A percentile compares a stretch with the other conserved stretches of the same genome.
Evolutionary conservation across 2,113 vertebrate species (phyloP).

Genomic region (Gymnobelideus leadbeateri): DNA sequence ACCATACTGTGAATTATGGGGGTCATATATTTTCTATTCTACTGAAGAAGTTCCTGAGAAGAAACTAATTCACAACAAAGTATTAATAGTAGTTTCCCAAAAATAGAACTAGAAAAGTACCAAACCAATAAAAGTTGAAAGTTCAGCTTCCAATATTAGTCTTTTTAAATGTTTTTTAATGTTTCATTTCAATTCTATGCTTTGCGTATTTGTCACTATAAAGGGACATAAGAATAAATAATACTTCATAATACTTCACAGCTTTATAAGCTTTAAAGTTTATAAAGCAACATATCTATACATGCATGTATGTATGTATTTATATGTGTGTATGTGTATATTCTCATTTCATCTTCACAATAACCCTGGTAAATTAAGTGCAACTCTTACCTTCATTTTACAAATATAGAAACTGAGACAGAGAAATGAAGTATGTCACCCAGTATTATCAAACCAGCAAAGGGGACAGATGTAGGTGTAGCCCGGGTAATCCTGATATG

Average conservation of each 20-base stretch:
- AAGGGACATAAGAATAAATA: slow-evolving; percentile 33
- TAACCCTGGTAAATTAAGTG: not conserved
- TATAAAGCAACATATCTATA: not conserved
- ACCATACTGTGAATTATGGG: not conserved
- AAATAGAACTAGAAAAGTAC: not conserved
- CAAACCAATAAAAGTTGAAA: not conserved
- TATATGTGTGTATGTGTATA: too few relatives aligned
- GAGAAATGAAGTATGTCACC: not conserved
- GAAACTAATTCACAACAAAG: not conserved
- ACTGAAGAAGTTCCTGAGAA: not conserved
- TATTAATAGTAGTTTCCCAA: not conserved
- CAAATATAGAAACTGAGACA: not conserved
- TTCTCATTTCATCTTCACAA: not conserved
- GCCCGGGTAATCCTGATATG: not conserved
- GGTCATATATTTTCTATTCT: not conserved
- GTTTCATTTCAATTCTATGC: not conserved
- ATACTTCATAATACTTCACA: not conserved
- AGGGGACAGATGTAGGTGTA: not conserved
- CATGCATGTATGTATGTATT: not conserved
- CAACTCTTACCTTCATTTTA: not conserved
- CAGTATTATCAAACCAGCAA: not conserved
- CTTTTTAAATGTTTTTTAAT: not conserved
- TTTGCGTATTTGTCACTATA: not conserved
- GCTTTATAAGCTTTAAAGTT: not conserved
- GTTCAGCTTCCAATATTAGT: slow-evolving; percentile 7